Evolutionary conservation across 2,888 invertebrate species (phyloP), one percentile per base, ranked within the genome.

Genomic region (Cerastoderma edule): DNA sequence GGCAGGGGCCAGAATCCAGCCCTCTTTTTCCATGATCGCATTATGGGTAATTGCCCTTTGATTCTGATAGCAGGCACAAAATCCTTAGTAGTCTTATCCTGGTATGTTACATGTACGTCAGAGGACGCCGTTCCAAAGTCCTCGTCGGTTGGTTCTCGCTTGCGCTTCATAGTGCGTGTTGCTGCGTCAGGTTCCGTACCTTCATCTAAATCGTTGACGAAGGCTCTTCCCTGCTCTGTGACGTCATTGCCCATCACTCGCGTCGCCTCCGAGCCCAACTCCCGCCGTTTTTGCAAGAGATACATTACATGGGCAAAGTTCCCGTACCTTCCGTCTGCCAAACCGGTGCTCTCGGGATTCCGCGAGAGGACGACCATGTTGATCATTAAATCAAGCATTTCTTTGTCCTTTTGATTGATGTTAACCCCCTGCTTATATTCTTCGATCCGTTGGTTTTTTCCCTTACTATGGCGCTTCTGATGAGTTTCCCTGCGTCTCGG

Each of bases 21-120:
- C 35, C 80, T 57, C 1, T 68, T 35, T 10, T 54, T 70, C 81
- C 83, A 85, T 8, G 56, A 66, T 4, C 64, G 44, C 63, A 83
- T 69, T 13, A 67, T 79, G 44, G 46, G 30, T 27, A 81, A 73
- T 28, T 64, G 74, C 8, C 80, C 80, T 32, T n/a, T 53, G 13
- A 85, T 46, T 57, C 64, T 67, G 8, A 83, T 53, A 0, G 81
- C 79, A 5, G 83, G 79, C 60, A 85, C 81, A 46, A 81, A 85
- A 73, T 85, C 85, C 60, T 78, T 83, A 16, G 69, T 77, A 13
- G 77, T 67, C 60, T 72, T 83, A 0, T 73, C 70, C 16, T 50
- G 28, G 48, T 76, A 85, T 19, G 67, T 70, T 16, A 56, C 65
- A 53, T 64, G 65, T 2, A 72, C 44, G 5, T 39, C 60, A 16